Conservation (phyloP, 2,113 vertebrate species). For the Procavia capensis region DNA sequence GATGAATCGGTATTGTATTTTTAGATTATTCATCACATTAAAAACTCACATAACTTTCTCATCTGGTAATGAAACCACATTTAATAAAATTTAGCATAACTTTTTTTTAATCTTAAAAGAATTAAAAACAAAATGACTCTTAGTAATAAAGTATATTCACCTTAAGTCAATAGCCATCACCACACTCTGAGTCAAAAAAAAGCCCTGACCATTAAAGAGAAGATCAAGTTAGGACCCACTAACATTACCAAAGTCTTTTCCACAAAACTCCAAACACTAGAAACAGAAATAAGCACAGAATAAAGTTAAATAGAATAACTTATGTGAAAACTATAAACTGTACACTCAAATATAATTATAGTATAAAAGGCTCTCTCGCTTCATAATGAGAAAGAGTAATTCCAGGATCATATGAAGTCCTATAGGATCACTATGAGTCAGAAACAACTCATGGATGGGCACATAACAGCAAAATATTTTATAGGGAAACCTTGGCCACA, state of each 20-base stretch:
- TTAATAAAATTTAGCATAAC: constrained; percentile 16
- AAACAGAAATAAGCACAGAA: constrained; percentile 2
- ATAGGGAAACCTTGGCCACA: not conserved
- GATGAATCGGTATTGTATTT: not conserved
- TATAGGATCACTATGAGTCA: not conserved
- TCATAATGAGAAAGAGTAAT: constrained; percentile 1
- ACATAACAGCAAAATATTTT: not conserved
- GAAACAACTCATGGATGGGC: too few species aligned
- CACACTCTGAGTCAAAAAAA: not conserved
- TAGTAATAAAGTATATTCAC: not conserved
- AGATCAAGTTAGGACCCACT: not conserved
- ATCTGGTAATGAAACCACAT: not conserved
- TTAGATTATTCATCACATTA: not conserved
- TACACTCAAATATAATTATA: not conserved
- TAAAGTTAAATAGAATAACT: not conserved
- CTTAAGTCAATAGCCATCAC: not conserved
- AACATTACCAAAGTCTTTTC: not conserved
- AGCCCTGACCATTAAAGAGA: not conserved
- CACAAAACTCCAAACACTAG: not conserved
- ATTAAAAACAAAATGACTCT: not conserved
- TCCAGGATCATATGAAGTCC: not conserved
- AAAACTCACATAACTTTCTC: not conserved
- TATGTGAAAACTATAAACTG: not conserved
- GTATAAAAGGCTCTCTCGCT: not conserved
- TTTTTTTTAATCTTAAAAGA: not conserved